phyloP scores from a whole-genome alignment of 1,140 invertebrate species.

The Melanaphis sacchari region DNA sequence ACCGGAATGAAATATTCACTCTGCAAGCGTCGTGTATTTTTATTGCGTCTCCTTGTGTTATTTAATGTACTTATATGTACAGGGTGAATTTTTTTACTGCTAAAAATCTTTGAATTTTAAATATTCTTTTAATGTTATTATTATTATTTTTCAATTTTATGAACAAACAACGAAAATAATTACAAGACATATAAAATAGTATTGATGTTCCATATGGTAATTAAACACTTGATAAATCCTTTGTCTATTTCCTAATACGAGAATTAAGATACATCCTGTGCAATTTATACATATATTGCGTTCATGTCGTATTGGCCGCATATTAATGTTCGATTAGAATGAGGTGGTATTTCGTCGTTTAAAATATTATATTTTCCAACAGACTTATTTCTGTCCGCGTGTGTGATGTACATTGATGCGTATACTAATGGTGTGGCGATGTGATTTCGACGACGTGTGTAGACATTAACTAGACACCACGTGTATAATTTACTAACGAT shows the following conservation, averaged over 20 bases:
- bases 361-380: not conserved
- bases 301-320: not conserved
- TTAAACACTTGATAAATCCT: not conserved
- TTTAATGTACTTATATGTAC: not conserved
- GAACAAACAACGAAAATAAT: no score
- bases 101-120: not conserved
- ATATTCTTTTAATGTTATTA: not conserved
- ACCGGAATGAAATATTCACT: not conserved
- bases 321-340: not conserved
- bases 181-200: no score
- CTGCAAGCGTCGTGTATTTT: not conserved
- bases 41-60: not conserved
- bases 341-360: not conserved
- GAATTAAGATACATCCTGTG: not conserved
- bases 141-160: no score
- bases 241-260: not conserved
- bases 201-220: not conserved
- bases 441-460: not conserved
- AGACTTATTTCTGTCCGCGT: not conserved
- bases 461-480: not conserved
- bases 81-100: not conserved
- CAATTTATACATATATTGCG: not conserved
- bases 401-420: not conserved
- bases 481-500: constrained; percentile 16
- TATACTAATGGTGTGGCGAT: not conserved